These are phyloP conservation scores for Oreochromis niloticus DNA, from an alignment of 2,113 vertebrate genomes.

Conservation along the genomic window DNA sequence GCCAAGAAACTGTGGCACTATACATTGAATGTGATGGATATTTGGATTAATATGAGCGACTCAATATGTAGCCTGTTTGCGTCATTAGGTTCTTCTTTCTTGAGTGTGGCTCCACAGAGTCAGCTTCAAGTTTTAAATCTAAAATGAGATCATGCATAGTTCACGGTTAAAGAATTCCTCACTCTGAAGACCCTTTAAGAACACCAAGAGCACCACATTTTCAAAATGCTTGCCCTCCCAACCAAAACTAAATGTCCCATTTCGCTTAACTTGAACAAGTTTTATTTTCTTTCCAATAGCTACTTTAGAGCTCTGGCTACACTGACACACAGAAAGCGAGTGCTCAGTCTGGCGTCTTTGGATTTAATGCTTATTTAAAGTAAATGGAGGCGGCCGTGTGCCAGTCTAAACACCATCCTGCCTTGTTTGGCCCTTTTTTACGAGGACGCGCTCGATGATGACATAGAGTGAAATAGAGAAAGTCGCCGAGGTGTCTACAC, in stretches of 20 bases:
- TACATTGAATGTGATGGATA: not conserved
- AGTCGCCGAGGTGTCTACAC: constrained; percentile 31
- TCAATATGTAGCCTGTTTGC: not conserved
- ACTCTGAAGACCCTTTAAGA: not conserved
- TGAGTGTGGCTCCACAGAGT: not conserved
- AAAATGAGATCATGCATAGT: not conserved
- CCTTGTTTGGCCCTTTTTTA: constrained; percentile 53
- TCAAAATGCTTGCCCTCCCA: not conserved
- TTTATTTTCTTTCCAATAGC: not conserved
- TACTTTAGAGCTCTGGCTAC: not conserved
- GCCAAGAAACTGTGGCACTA: not conserved
- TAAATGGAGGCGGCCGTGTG: constrained; percentile 20
- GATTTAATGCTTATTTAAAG: constrained; percentile 71
- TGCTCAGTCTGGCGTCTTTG: constrained; percentile 44
- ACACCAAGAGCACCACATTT: not conserved
- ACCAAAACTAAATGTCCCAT: not conserved
- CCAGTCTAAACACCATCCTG: constrained; percentile 63
- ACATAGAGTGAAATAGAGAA: constrained; percentile 16
- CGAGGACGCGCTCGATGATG: constrained; percentile 30
- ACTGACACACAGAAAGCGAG: not conserved
- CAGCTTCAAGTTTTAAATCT: not conserved
- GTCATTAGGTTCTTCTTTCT: not conserved
- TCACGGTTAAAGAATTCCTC: not conserved
- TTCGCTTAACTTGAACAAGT: not conserved
- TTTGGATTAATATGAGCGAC: not conserved